Conservation (phyloP, 1,140 invertebrate genomes). For the Drosophila simulans region DNA sequence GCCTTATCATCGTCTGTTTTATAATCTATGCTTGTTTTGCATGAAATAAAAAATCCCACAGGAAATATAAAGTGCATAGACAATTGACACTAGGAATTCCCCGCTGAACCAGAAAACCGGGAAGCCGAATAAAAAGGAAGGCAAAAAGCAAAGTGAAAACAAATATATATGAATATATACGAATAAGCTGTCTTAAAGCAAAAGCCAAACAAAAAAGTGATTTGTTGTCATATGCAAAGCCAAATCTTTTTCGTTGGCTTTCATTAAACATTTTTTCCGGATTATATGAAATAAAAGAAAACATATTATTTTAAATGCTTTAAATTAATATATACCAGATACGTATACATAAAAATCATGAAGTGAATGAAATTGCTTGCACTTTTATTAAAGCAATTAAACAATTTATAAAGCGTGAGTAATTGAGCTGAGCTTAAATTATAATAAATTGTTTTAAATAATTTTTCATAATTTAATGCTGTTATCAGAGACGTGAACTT, state of each 20-base stretch:
- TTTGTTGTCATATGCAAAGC: constrained; percentile 20
- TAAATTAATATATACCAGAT: not conserved
- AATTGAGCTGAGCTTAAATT: not conserved
- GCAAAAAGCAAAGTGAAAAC: constrained; percentile 9
- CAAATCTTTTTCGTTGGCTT: not conserved
- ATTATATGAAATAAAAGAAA: not conserved
- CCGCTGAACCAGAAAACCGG: constrained; percentile 13
- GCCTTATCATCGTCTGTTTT: not conserved
- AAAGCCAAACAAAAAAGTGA: constrained; percentile 13
- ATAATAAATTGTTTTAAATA: constrained; percentile 3
- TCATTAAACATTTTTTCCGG: not conserved
- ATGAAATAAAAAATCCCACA: constrained; percentile 21
- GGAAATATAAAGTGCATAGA: constrained; percentile 10
- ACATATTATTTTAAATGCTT: not conserved
- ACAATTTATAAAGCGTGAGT: constrained; percentile 16
- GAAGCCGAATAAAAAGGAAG: constrained; percentile 19
- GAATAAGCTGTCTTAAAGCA: constrained; percentile 35
- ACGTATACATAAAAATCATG: not conserved
- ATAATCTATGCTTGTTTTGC: not conserved
- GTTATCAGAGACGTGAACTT: not conserved
- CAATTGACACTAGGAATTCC: constrained; percentile 33
- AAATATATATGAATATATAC: constrained; percentile 14
- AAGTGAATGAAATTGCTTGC: not conserved
- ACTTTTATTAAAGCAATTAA: constrained; percentile 19
- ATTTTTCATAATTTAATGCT: constrained; percentile 1